phyloP scores from a whole-genome alignment of 2,888 invertebrate genomes.

The Mystacides longicornis region DNA sequence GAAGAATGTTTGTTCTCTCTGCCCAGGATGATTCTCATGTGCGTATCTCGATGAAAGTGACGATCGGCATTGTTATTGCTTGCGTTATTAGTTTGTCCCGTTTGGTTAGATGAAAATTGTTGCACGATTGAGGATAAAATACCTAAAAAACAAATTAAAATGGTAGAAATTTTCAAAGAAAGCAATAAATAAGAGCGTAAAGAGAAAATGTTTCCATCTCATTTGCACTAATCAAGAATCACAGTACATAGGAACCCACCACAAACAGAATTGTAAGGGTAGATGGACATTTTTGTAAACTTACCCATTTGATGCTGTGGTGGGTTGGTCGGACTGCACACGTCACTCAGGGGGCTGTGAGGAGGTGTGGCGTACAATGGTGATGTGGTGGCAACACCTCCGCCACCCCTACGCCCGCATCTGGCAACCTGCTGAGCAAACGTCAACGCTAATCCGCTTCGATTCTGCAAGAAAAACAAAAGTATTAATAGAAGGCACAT shows the following conservation, averaged over 20 bases:
- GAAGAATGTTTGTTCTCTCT: slow-evolving; percentile 33
- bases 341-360: slow-evolving; percentile 61
- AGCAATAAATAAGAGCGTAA: no score
- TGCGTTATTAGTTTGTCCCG: background rate
- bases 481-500: background rate
- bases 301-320: slow-evolving; percentile 34
- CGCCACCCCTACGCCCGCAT: slow-evolving; percentile 61
- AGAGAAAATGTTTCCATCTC: no score
- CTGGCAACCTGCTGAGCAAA: slow-evolving; percentile 91
- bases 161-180: no score
- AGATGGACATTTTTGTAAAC: background rate
- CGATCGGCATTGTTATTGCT: slow-evolving; percentile 52
- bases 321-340: slow-evolving; percentile 45
- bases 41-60: slow-evolving; percentile 83
- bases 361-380: slow-evolving; percentile 80
- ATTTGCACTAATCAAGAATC: no score
- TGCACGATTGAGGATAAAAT: slow-evolving; percentile 19
- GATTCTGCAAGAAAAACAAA: slow-evolving; percentile 27
- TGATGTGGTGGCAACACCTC: slow-evolving; percentile 34
- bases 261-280: no score
- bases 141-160: no score
- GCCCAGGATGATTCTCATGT: slow-evolving; percentile 83
- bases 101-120: slow-evolving; percentile 15
- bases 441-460: slow-evolving; percentile 59
- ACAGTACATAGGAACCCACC: no score